phyloP scores from a whole-genome alignment of 1,140 invertebrate genomes.

The Geopemphigus sp. region DNA sequence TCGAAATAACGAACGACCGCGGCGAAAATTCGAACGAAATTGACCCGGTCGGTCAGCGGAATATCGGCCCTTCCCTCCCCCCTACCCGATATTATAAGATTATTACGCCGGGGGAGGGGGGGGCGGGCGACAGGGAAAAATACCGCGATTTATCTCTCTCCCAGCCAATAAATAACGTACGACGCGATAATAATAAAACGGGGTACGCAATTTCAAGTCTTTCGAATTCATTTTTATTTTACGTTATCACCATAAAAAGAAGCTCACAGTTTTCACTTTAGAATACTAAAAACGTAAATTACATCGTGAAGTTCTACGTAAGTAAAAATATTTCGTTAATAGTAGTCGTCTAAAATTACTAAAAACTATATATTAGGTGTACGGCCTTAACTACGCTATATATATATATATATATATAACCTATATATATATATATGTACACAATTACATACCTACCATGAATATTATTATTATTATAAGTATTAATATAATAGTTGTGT shows the following conservation, averaged over 20 bases:
- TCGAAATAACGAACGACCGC: too few species aligned
- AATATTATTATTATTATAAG: conserved; percentile 32
- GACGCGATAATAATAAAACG: neutral
- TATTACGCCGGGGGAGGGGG: too few species aligned
- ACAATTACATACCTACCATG: conserved; percentile 21
- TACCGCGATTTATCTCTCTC: neutral
- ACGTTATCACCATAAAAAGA: conserved; percentile 47
- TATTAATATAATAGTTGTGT: conserved; percentile 29
- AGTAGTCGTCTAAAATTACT: conserved; percentile 36
- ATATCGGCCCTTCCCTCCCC: too few species aligned
- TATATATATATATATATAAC: too few species aligned
- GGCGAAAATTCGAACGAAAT: conserved; percentile 7
- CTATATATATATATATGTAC: too few species aligned
- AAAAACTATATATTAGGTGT: conserved; percentile 30
- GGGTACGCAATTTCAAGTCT: conserved; percentile 45
- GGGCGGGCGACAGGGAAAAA: too few species aligned
- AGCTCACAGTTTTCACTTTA: conserved; percentile 46
- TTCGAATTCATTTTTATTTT: conserved; percentile 24
- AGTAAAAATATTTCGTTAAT: conserved; percentile 40
- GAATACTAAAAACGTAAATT: conserved; percentile 37
- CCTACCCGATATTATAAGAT: too few species aligned
- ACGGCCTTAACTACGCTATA: conserved; percentile 23
- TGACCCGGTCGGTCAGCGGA: neutral
- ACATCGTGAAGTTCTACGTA: conserved; percentile 20
- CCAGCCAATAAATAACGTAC: conserved; percentile 12